Evolutionary conservation across 2,888 invertebrate genomes (phyloP).

Genomic region (Coleophora flavipennella): DNA sequence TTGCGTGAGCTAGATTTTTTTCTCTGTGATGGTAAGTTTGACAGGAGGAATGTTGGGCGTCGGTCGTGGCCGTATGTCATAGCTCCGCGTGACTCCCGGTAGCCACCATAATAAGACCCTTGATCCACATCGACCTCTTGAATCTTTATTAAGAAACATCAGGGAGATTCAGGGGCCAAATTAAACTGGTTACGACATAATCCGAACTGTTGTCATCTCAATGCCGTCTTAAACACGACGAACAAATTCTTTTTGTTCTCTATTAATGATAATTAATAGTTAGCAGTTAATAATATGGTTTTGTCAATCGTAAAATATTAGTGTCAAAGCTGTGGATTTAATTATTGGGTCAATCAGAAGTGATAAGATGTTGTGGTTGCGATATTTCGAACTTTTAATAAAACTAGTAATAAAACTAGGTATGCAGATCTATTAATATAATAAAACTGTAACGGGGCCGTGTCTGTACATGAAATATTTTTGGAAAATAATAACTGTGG

Average conservation of each 20-base stretch:
- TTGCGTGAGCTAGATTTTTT: slow-evolving; percentile 45
- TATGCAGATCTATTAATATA: no score
- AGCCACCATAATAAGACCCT: slow-evolving; percentile 11
- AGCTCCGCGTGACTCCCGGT: slow-evolving; percentile 49
- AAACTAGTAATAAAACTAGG: no score
- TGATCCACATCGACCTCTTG: no score
- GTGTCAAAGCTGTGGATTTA: slow-evolving; percentile 30
- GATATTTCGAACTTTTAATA: no score
- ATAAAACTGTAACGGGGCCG: no score
- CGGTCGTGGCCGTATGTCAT: slow-evolving; percentile 41
- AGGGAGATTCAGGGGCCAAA: slow-evolving; percentile 24
- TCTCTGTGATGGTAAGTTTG: slow-evolving; percentile 55
- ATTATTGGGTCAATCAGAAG: slow-evolving; percentile 4
- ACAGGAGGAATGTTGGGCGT: slow-evolving; percentile 51
- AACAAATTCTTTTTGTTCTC: slow-evolving; percentile 50
- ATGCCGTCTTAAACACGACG: slow-evolving; percentile 63
- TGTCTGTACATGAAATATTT: no score
- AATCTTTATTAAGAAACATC: neutral
- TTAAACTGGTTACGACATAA: slow-evolving; percentile 42
- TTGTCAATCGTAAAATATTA: slow-evolving; percentile 59
- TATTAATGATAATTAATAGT: slow-evolving; percentile 65
- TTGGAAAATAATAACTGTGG: no score
- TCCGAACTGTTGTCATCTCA: slow-evolving; percentile 65
- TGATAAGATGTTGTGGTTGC: no score
- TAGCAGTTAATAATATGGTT: slow-evolving; percentile 47